phyloP scores from a whole-genome alignment of 2,113 vertebrate genomes.

The Myiozetetes cayanensis region DNA sequence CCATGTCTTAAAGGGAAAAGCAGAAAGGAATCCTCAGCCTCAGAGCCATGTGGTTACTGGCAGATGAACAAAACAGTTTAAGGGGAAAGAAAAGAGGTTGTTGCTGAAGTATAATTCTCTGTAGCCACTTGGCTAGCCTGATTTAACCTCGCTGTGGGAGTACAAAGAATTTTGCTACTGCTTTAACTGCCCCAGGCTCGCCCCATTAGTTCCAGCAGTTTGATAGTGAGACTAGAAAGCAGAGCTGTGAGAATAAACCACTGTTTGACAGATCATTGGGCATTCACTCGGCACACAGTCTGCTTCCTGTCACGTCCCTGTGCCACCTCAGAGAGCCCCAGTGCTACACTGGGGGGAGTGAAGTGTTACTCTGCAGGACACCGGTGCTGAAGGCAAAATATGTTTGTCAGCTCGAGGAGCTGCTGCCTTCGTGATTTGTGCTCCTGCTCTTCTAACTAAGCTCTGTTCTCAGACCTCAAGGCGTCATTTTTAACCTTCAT shows the following conservation, averaged over 20 bases:
- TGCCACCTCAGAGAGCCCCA: not conserved
- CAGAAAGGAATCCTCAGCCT: slow-evolving; percentile 38
- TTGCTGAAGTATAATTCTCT: slow-evolving; percentile 34
- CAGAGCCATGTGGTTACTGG: slow-evolving; percentile 42
- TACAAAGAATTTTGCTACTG: slow-evolving; percentile 28
- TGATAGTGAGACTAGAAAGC: not conserved
- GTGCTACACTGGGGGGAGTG: not conserved
- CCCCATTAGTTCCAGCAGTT: slow-evolving; percentile 17
- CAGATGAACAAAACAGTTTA: slow-evolving; percentile 50
- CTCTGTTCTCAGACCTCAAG: not conserved
- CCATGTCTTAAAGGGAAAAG: slow-evolving; percentile 51
- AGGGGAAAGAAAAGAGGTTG: not conserved
- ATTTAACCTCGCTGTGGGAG: slow-evolving; percentile 33
- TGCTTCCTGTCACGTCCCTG: not conserved
- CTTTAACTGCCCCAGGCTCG: slow-evolving; percentile 29
- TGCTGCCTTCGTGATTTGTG: not conserved
- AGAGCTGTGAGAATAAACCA: not conserved
- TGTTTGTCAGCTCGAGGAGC: not conserved
- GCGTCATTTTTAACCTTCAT: not conserved
- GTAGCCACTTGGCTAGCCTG: slow-evolving; percentile 42
- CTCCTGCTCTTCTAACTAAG: not conserved
- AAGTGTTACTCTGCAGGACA: not conserved
- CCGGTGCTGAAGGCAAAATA: not conserved
- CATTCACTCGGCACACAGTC: not conserved
- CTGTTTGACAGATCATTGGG: not conserved